Conservation (phyloP, 2,888 invertebrate genomes). For the Lasioglossum villosulum region DNA sequence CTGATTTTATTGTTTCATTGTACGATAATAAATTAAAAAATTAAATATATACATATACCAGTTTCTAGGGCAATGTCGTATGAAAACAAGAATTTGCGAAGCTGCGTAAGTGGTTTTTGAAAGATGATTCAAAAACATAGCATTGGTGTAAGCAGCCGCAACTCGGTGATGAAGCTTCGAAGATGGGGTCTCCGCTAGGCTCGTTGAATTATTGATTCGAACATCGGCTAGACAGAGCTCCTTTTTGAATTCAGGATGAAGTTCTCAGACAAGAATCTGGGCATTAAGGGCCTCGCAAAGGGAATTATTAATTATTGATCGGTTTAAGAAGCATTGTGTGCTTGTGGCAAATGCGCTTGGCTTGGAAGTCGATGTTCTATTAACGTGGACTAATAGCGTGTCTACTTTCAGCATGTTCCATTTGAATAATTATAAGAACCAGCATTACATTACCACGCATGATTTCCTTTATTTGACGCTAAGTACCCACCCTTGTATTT, state of each 20-base stretch:
- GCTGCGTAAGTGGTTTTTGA: not conserved
- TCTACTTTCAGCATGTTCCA: not conserved
- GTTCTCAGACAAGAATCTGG: not conserved
- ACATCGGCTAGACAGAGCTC: not conserved
- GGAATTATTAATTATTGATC: conserved; percentile 48
- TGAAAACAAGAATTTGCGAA: not conserved
- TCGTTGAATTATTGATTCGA: conserved; percentile 17
- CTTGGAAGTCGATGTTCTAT: not conserved
- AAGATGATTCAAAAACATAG: not conserved
- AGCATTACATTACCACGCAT: not conserved
- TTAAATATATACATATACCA: too few species aligned
- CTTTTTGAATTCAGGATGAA: conserved; percentile 40
- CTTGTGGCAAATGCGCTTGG: not conserved
- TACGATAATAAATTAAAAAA: too few species aligned
- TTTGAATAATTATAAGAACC: not conserved
- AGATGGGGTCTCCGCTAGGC: not conserved
- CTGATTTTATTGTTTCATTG: too few species aligned
- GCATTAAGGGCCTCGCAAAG: conserved; percentile 27
- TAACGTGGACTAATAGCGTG: not conserved
- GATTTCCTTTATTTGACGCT: not conserved
- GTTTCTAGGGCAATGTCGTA: not conserved
- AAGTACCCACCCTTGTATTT: not conserved
- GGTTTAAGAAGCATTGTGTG: conserved; percentile 13
- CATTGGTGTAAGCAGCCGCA: not conserved
- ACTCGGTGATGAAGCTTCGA: not conserved